Evolutionary conservation across 2,113 vertebrate genomes (phyloP), one percentile per base, ranked within the genome.

Genomic region (human): DNA sequence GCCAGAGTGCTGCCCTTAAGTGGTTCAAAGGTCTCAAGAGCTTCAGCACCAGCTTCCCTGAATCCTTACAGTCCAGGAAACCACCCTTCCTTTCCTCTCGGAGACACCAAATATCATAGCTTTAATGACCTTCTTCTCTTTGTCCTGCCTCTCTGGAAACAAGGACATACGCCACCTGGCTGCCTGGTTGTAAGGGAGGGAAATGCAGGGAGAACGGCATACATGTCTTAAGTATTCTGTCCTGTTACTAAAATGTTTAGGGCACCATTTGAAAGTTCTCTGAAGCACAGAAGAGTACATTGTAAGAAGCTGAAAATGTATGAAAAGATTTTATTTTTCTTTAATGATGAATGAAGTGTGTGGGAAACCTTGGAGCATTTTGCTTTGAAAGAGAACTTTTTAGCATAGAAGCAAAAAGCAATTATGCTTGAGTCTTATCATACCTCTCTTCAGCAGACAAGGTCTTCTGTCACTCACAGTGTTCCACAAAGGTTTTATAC

Each of bases 81-180:
- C 20, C 5, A 12, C 38, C n/a, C 13, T 50, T 43, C 55, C 22
- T 50, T 8, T 35, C 13, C 4, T 45, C 52, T 66, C 59, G 20
- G n/a, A 48, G 45, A 52, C 35, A 55, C 9, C 23, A 2, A 82
- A 25, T 12, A 52, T 72, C 13, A 55, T 3, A 35, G 5, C 20
- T 88, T 22, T 40, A 52, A n/a, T 7, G 30, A 48, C 8, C 22
- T 16, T 18, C 50, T 72, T n/a, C 27, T 35, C n/a, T 82, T 2
- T 38, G 23, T 3, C 8, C 22, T 43, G 3, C 43, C 9, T 9
- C 14, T 73, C 20, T 70, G 3, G 43, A 59, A 72, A 84, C 25
- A 38, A 66, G 25, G 16, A 40, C 6, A 5, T 30, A 12, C 0
- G 16, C 8, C 2, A 6, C 8, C 22, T 59, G 57, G 30, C 25